Conservation (phyloP, 2,797 vertebrate species). For the Acanthopagrus latus region DNA sequence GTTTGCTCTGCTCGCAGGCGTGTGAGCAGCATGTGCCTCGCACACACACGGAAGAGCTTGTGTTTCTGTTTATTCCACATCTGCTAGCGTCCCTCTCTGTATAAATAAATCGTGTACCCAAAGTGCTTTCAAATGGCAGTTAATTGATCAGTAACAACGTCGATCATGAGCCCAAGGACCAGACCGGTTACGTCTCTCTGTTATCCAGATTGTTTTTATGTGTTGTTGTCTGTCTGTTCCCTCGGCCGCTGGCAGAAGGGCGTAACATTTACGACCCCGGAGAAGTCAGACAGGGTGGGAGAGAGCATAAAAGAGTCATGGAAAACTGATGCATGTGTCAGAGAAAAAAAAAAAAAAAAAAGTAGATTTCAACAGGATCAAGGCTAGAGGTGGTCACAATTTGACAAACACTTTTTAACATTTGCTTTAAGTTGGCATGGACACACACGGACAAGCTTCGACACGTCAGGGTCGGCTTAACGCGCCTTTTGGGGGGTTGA, state of each 20-base stretch:
- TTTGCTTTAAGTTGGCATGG: conserved; percentile 13
- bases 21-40: background rate
- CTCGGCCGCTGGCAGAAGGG: conserved; percentile 31
- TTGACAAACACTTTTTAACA: conserved; percentile 28
- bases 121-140: conserved; percentile 60
- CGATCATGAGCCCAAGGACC: conserved; percentile 56
- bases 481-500: background rate
- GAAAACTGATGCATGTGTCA: conserved; percentile 33
- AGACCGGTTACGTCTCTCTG: conserved; percentile 64
- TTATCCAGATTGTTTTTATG: conserved; percentile 62
- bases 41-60: conserved; percentile 52
- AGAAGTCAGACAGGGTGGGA: conserved; percentile 43
- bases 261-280: conserved; percentile 40
- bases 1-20: conserved; percentile 21
- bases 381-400: background rate
- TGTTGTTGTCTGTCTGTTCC: conserved; percentile 49
- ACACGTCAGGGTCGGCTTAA: background rate
- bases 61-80: conserved; percentile 68
- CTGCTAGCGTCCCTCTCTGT: conserved; percentile 51
- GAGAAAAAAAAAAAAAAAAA: background rate
- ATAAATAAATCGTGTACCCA: conserved; percentile 58
- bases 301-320: conserved; percentile 7
- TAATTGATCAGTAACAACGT: conserved; percentile 69
- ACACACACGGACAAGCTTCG: conserved; percentile 32
- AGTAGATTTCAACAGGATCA: background rate